Evolutionary conservation across 2,797 vertebrate species (phyloP), one percentile per base, ranked within the genome.

Genomic region (Cirrhinus mrigala): DNA sequence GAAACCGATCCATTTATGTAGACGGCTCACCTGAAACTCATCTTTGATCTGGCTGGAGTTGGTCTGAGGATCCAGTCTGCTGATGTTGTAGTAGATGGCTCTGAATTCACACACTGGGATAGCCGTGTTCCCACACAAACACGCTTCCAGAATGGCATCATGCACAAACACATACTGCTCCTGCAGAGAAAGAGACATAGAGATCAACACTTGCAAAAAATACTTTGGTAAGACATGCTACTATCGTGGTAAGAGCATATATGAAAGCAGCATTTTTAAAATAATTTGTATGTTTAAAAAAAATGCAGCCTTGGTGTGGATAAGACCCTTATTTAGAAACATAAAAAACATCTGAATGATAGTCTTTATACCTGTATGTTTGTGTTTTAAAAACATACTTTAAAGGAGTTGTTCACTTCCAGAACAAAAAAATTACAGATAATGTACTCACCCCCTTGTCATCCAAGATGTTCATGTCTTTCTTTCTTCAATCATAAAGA

Each of bases 31-130:
- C 97, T 99, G 98, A 91, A 99, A 99, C 90, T 99, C 98, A 44
- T 99, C 98, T 95, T 99, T 99, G 90, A 99, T 97, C 92, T 99
- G 98, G 92, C 97, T 99, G 94, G 97, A 98, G 94, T 99, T 99
- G 87, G 98, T 99, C 94, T 99, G 98, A 18, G 98, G 97, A 90
- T 99, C 98, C 91, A 98, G 92, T 86, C 98, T 96, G 94, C 97
- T 99, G 95, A 99, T 99, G 91, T 98, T 98, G 94, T 99, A 99
- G 91, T 98, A 97, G 86, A 97, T 96, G 52, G 97, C 97, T 93
- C 98, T 96, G 95, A 99, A 99, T 90, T 99, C 98, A 69, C 98
- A 99, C 90, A 99, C 98, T 0, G 98, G 98, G 88, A 99, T 98
- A 92, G 98, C 97, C 0, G 98, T 99, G 92, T 99, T 99, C 87